These are phyloP conservation scores for Ctenomys sociabilis DNA, from an alignment of 2,113 vertebrate genomes.

Conservation along the genomic window DNA sequence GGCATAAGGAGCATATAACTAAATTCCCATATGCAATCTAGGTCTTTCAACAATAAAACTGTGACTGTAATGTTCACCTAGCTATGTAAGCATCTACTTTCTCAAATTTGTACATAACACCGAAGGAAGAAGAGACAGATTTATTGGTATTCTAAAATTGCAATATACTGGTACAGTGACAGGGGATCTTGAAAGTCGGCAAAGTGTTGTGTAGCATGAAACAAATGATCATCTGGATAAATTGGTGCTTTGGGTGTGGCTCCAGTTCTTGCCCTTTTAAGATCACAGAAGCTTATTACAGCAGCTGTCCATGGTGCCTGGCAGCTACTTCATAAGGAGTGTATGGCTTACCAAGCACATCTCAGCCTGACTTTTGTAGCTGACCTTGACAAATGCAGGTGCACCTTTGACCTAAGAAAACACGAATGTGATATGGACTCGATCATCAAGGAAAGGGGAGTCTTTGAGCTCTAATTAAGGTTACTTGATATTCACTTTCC, in stretches of 20 bases:
- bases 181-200: not conserved
- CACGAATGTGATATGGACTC: constrained; percentile 51
- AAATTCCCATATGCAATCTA: not conserved
- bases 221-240: not conserved
- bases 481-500: constrained; percentile 29
- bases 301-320: not conserved
- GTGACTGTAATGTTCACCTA: not conserved
- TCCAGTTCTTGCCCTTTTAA: constrained; percentile 38
- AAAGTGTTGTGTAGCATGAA: not conserved
- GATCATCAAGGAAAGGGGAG: constrained; percentile 38
- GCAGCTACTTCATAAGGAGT: constrained; percentile 3
- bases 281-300: not conserved
- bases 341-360: constrained; percentile 25
- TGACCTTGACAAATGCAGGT: constrained; percentile 61
- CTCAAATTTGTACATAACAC: not conserved
- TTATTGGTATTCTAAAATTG: not conserved
- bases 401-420: constrained; percentile 50
- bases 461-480: constrained; percentile 54
- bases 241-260: not conserved
- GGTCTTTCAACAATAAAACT: not conserved
- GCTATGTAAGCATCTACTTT: not conserved
- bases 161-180: not conserved
- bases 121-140: not conserved
- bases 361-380: constrained; percentile 10
- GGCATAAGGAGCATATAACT: not conserved